phyloP scores from a whole-genome alignment of 1,140 invertebrate species.

The Pachypeltis micranthus region DNA sequence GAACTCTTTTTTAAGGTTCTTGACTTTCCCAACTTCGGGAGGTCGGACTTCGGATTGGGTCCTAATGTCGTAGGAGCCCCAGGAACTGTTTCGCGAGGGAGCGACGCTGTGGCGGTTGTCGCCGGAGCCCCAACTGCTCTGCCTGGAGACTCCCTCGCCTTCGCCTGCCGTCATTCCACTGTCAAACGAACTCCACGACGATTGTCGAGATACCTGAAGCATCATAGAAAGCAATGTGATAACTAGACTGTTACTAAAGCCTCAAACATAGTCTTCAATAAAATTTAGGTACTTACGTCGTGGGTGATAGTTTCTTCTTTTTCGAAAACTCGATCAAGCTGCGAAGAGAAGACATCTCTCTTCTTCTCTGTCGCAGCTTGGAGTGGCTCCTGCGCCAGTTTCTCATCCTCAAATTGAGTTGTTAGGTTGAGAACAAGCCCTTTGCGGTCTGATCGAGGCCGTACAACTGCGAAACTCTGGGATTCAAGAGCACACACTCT shows the following conservation, averaged over 20 bases:
- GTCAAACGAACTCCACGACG: constrained; percentile 68
- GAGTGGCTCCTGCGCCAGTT: constrained; percentile 34
- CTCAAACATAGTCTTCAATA: no score
- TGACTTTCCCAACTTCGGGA: constrained; percentile 57
- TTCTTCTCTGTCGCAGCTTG: constrained; percentile 28
- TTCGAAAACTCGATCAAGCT: constrained; percentile 57
- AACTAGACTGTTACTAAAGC: neutral
- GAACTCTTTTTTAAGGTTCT: constrained; percentile 73
- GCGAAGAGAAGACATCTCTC: constrained; percentile 56
- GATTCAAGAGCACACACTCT: constrained; percentile 53
- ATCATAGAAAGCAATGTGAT: no score
- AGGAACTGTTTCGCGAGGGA: constrained; percentile 58
- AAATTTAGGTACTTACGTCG: constrained; percentile 11
- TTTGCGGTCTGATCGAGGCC: constrained; percentile 36
- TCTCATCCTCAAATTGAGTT: constrained; percentile 43
- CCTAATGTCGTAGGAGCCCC: constrained; percentile 56
- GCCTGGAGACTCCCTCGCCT: constrained; percentile 54
- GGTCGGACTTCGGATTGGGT: constrained; percentile 39
- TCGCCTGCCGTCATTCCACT: constrained; percentile 54
- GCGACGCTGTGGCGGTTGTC: constrained; percentile 40
- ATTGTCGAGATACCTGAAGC: constrained; percentile 40
- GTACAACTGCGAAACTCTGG: constrained; percentile 33
- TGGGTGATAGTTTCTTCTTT: constrained; percentile 40
- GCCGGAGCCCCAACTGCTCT: constrained; percentile 70
- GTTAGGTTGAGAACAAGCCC: constrained; percentile 52